Evolutionary conservation across 1,140 invertebrate genomes (phyloP), one percentile per base, ranked within the genome.

Genomic region (Camponotus floridanus): DNA sequence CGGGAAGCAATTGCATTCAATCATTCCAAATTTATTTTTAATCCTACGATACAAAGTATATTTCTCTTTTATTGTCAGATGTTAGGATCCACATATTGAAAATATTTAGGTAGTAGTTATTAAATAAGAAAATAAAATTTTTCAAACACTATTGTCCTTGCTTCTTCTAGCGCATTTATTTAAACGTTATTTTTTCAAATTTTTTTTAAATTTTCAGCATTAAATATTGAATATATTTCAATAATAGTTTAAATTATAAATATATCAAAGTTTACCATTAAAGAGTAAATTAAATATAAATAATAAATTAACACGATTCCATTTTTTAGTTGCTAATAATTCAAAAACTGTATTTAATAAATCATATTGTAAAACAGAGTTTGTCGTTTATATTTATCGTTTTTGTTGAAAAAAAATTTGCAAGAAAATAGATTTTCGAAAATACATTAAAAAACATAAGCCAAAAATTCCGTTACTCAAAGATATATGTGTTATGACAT

Each of bases 1-100:
- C n/a, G 68, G 26, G 11, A 62, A 48, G 68, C 62, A 70, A 80
- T 74, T 36, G 68, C 55, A 59, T 73, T 80, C 62, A 55, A 55
- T 80, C 76, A 80, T 64, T 4, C 33, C 21, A 21, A 55, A 80
- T 80, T 83, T 61, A 83, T 83, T 83, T 80, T 83, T 74, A 83
- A 83, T 83, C 26, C 51, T n/a, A 62, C n/a, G 21, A 55, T 45
- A 48, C 26, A 33, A 39, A 57, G 21, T 2, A 33, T 45, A 42
- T 11, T 51, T 18, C 15, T 51, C 39, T 45, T 74, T 62, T 61
- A 61, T 9, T 62, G n/a, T 5, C 8, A 5, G n/a, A n/a, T n/a
- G n/a, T 61, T 21, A 51, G 33, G 55, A 71, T 61, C 18, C 8
- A 39, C 21, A 48, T 11, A 55, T 80, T 80, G 33, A 57, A n/a